Conservation (phyloP, 2,113 vertebrate genomes). For the Pangasianodon gigas region DNA sequence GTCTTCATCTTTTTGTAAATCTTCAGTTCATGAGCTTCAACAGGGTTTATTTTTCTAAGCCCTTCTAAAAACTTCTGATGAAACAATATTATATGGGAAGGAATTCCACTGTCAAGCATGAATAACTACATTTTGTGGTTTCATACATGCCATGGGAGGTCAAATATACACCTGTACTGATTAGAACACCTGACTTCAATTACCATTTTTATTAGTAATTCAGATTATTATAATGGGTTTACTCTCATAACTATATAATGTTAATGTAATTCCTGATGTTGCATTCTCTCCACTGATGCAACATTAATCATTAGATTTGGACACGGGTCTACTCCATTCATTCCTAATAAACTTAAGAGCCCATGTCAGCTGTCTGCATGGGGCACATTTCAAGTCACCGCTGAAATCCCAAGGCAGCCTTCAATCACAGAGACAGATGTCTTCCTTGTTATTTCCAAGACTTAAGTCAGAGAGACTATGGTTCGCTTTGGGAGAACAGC, state of each 20-base stretch:
- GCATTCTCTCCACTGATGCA: not conserved
- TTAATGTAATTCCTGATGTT: not conserved
- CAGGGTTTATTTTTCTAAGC: not conserved
- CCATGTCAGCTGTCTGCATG: constrained; percentile 10
- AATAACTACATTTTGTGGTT: not conserved
- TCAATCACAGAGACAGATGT: constrained; percentile 19
- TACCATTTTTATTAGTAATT: not conserved
- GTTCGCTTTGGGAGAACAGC: constrained; percentile 23
- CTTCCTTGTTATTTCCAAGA: constrained; percentile 1
- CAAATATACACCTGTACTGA: not conserved
- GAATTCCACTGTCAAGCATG: not conserved
- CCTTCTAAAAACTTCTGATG: not conserved
- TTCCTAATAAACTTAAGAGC: constrained; percentile 25
- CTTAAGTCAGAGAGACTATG: not conserved
- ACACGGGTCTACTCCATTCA: not conserved
- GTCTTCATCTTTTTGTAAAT: not conserved
- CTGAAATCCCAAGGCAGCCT: constrained; percentile 12
- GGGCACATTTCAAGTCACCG: not conserved
- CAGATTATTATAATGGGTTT: not conserved
- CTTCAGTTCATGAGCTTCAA: not conserved
- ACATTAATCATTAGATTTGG: not conserved
- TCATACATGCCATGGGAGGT: not conserved
- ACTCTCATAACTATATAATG: not conserved
- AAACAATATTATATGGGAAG: not conserved
- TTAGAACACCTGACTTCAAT: not conserved